Evolutionary conservation across 2,888 invertebrate species (phyloP).

Genomic region (Caenorhabditis uteleia): DNA sequence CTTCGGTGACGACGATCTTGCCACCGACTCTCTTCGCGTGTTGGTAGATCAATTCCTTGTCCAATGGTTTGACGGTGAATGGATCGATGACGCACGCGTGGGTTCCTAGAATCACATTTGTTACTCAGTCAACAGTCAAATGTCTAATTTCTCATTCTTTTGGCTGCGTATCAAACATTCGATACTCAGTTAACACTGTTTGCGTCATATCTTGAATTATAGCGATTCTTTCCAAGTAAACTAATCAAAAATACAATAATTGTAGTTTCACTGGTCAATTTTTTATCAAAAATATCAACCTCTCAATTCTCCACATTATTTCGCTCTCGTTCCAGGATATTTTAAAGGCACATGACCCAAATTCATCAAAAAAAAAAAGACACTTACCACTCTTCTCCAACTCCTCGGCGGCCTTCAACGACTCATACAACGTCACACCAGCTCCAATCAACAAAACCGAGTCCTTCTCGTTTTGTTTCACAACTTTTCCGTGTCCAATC

Average conservation of each 20-base stretch:
- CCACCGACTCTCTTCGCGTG: slow-evolving; percentile 74
- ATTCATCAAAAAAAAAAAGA: too few species aligned
- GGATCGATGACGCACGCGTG: slow-evolving; percentile 87
- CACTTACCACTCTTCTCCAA: slow-evolving; percentile 47
- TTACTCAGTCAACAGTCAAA: too few species aligned
- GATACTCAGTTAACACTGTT: too few species aligned
- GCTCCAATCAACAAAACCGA: slow-evolving; percentile 87
- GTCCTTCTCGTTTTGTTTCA: slow-evolving; percentile 81
- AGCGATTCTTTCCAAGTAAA: too few species aligned
- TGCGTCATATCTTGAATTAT: too few species aligned
- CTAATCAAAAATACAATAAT: too few species aligned
- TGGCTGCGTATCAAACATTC: too few species aligned
- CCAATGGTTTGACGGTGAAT: slow-evolving; percentile 84
- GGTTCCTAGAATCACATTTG: slow-evolving; percentile 72
- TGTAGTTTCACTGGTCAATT: too few species aligned
- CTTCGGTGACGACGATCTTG: slow-evolving; percentile 88
- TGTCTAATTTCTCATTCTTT: not conserved
- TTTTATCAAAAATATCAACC: too few species aligned
- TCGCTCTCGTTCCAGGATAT: too few species aligned
- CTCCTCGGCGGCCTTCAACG: slow-evolving; percentile 77
- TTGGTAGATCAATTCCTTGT: slow-evolving; percentile 79
- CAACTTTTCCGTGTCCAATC: slow-evolving; percentile 77
- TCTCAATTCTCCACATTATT: too few species aligned
- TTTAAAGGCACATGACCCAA: too few species aligned
- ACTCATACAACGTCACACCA: slow-evolving; percentile 91